Percentiles rank a stretch among this genome's conserved stretches.
These are phyloP conservation scores for Pollimyrus isidori DNA, from an alignment of 2,113 vertebrate species.

Conservation along the genomic window DNA sequence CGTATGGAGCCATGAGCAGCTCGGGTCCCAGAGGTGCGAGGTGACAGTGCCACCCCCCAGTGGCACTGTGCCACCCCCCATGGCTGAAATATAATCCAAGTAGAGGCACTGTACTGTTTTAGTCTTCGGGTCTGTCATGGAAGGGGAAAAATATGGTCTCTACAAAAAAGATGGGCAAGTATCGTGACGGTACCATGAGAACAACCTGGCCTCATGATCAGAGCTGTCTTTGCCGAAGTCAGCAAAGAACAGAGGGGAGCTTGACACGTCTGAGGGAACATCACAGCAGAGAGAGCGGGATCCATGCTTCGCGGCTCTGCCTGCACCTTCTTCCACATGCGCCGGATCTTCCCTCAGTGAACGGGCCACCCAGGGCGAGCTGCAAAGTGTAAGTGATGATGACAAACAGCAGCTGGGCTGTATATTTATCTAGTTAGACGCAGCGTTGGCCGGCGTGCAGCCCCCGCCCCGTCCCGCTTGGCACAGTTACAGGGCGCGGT, in stretches of 20 bases:
- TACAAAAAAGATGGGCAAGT: neutral
- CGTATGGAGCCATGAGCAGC: neutral
- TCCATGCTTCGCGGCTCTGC: neutral
- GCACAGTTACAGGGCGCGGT: neutral
- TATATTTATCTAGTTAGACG: constrained; percentile 38
- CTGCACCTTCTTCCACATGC: neutral
- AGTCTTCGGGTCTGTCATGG: neutral
- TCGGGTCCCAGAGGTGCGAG: neutral
- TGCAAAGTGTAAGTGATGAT: constrained; percentile 19
- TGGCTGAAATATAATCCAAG: neutral
- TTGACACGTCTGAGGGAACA: neutral
- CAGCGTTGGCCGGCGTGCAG: constrained; percentile 14
- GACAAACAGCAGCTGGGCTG: constrained; percentile 37
- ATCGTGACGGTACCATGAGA: neutral
- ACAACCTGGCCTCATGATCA: neutral
- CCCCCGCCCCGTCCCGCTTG: neutral
- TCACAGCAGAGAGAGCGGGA: neutral
- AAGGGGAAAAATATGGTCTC: neutral
- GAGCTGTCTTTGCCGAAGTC: neutral
- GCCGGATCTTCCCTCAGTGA: constrained; percentile 8
- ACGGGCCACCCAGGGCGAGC: constrained; percentile 4
- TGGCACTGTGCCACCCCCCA: neutral
- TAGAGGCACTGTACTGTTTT: neutral
- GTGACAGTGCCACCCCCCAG: neutral
- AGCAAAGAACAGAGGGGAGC: neutral